phyloP scores from a whole-genome alignment of 2,797 vertebrate species.

The Varecia variegata region DNA sequence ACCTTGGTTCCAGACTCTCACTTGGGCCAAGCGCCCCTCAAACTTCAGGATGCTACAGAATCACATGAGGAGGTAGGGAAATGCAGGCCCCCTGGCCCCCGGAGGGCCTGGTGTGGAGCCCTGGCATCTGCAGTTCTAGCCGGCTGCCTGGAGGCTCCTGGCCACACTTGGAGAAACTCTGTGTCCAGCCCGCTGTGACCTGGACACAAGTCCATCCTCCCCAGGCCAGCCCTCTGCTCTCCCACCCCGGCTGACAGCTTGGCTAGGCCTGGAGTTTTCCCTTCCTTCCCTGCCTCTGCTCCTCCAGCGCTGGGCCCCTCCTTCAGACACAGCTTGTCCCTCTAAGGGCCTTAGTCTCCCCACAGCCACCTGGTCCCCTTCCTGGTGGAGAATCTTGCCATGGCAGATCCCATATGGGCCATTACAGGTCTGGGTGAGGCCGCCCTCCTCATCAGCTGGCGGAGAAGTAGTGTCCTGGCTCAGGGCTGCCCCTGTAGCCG shows the following conservation, averaged over 20 bases:
- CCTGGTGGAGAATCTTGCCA: background rate
- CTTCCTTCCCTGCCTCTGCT: no score
- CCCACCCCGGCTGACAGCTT: background rate
- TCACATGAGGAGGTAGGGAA: background rate
- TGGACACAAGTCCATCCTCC: background rate
- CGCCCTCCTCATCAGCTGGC: accelerated
- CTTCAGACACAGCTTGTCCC: background rate
- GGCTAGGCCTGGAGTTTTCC: background rate
- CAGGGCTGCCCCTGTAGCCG: background rate
- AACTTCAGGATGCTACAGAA: accelerated
- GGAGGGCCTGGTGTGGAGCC: no score
- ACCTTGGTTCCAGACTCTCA: background rate
- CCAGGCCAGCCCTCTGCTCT: no score
- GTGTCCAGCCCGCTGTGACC: no score
- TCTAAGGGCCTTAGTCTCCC: background rate
- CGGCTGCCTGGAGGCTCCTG: background rate
- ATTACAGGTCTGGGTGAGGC: background rate
- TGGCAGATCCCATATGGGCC: background rate
- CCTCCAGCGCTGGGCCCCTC: background rate
- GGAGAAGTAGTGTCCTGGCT: no score
- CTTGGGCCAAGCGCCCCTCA: background rate
- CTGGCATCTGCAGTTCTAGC: no score
- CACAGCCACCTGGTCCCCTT: background rate
- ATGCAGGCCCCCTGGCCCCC: no score
- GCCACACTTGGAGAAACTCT: background rate